Percentiles rank a stretch among this genome's conserved stretches.
Evolutionary conservation across 2,888 invertebrate genomes (phyloP).

Genomic region (Erpobdella octoculata): DNA sequence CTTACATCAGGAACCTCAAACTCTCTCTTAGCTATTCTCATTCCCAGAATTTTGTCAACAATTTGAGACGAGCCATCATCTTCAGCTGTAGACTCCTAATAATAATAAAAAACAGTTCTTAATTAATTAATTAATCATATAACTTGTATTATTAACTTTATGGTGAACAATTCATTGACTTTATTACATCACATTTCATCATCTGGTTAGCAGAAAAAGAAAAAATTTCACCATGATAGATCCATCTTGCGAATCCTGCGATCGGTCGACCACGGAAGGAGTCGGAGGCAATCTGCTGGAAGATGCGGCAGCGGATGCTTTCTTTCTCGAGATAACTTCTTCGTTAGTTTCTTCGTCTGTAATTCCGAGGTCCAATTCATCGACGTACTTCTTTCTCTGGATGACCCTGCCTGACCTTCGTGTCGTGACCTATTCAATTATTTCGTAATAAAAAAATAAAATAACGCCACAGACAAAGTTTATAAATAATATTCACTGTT

Average conservation of each 20-base stretch:
- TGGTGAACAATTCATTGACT: too few relatives aligned
- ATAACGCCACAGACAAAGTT: too few relatives aligned
- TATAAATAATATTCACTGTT: too few relatives aligned
- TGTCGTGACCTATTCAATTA: constrained; percentile 47
- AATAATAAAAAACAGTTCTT: not conserved
- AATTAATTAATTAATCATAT: too few relatives aligned
- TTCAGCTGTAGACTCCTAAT: constrained; percentile 43
- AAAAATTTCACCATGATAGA: not conserved
- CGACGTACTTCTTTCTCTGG: constrained; percentile 51
- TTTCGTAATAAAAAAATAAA: too few relatives aligned
- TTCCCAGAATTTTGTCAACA: constrained; percentile 50
- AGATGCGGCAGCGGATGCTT: not conserved
- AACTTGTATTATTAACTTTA: too few relatives aligned
- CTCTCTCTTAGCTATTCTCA: constrained; percentile 41
- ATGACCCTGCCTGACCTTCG: constrained; percentile 51
- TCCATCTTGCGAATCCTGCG: constrained; percentile 19
- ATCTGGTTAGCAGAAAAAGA: too few relatives aligned
- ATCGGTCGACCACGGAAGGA: not conserved
- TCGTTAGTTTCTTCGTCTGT: constrained; percentile 40
- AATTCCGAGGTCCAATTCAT: constrained; percentile 49
- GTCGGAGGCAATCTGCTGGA: not conserved
- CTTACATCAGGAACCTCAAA: not conserved
- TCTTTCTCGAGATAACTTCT: constrained; percentile 3
- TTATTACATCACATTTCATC: too few relatives aligned
- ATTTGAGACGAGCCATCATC: constrained; percentile 45